Percentiles rank a stretch among this genome's conserved stretches.
phyloP scores from a whole-genome alignment of 1,140 invertebrate genomes.

The Danaus melanippus region DNA sequence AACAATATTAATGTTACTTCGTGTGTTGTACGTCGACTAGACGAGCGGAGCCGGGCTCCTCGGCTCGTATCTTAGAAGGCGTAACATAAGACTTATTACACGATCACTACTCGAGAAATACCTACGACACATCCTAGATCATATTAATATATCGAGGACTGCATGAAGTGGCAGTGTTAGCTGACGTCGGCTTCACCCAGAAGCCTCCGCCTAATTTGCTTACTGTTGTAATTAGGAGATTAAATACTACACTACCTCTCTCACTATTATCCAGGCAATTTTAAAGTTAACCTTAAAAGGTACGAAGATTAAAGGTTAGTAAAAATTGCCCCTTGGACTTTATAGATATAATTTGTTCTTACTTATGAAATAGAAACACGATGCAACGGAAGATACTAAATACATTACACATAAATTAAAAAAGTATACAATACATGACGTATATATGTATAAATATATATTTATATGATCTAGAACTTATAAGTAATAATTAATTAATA shows the following conservation, averaged over 20 bases:
- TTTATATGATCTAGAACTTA: constrained; percentile 72
- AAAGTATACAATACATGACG: not conserved
- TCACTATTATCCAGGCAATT: constrained; percentile 61
- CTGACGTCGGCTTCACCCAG: constrained; percentile 26
- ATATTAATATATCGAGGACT: constrained; percentile 66
- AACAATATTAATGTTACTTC: constrained; percentile 67
- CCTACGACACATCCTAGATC: constrained; percentile 70
- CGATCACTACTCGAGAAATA: constrained; percentile 69
- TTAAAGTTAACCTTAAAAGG: constrained; percentile 38
- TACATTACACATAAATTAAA: constrained; percentile 13
- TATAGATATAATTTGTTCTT: constrained; percentile 10
- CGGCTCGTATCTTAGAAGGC: constrained; percentile 46
- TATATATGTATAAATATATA: constrained; percentile 40
- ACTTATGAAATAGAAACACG: constrained; percentile 11
- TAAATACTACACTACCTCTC: constrained; percentile 62
- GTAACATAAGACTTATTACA: constrained; percentile 67
- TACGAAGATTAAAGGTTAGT: constrained; percentile 50
- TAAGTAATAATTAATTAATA: constrained; percentile 38
- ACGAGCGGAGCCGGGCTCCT: constrained; percentile 22
- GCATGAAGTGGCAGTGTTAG: constrained; percentile 53
- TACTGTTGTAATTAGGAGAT: constrained; percentile 29
- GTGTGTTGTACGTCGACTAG: constrained; percentile 58
- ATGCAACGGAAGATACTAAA: constrained; percentile 6
- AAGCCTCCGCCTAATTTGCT: constrained; percentile 30
- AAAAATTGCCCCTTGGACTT: constrained; percentile 35